Base-by-base conservation (phyloP, 2,888 invertebrate genomes). In the Pristionchus fissidentatus region DNA sequence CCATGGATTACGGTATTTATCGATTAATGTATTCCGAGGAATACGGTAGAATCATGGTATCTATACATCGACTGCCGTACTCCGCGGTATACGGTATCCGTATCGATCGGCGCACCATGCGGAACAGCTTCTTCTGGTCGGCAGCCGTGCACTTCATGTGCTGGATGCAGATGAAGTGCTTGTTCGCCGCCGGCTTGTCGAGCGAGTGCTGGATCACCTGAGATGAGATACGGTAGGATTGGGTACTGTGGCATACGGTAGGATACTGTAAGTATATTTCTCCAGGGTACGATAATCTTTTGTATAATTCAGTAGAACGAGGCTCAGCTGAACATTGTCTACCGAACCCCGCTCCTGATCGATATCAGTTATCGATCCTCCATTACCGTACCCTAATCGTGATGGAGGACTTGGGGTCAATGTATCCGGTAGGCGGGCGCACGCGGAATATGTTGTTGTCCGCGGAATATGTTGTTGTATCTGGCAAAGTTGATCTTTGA, bases 141-240 rank as follows among this genome's bases (percentile, higher is more conserved):
- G 32, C 49, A 0, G 29, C 75, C 1, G 49, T 49, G 35, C 75
- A 77, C 22, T 52, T 46, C 75, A 49, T 77, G 32, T 77, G 75
- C 3, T 41, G 52, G 4, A 77, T 3, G 75, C 49, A 29, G 35
- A 77, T 22, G 75, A 49, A 75, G 29, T 49, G 75, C 75, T 77
- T 77, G 49, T 49, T 49, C 3, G 19, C 10, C 13, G 70, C 0
- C 41, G 70, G 46, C 7, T 41, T 15, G 10, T 46, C 49, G 8
- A 32, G 75, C 49, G 75, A 46, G 41, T 70, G 70, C 26, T 70
- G 70, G 13, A 70, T 70, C 70, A 70, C 41, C 70, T 70, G 41
- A 43, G 55, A 55, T 15, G 55, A 26, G 57, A n/a, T 52, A 52
- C 52, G 52, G 26, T 57, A 26, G 32, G 57, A 13, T 57, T 29